Conservation (phyloP, 2,888 invertebrate genomes). For the Acheta domesticus region DNA sequence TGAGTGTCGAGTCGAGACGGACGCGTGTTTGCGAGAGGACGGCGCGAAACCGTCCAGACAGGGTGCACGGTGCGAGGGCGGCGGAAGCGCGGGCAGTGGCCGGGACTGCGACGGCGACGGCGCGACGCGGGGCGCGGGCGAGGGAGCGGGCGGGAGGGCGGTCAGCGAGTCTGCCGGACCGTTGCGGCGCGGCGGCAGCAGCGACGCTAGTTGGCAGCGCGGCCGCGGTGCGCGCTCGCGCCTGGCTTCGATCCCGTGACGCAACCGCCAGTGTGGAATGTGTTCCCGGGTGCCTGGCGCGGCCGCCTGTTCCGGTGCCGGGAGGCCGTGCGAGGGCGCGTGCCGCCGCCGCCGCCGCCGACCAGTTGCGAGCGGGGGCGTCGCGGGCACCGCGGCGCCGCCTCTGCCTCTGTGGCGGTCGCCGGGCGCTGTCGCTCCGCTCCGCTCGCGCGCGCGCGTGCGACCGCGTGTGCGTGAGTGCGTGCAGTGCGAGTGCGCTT, state of each 20-base stretch:
- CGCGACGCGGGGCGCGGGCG: neutral
- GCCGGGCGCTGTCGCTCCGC: too few species aligned
- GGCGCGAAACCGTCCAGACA: too few species aligned
- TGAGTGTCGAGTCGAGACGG: too few species aligned
- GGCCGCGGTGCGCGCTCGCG: neutral
- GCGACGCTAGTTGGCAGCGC: neutral
- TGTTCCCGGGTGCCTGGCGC: neutral
- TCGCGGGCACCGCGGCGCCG: too few species aligned
- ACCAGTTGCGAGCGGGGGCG: neutral
- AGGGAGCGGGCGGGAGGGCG: neutral
- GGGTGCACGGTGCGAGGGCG: neutral
- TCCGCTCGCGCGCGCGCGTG: neutral
- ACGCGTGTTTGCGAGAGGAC: too few species aligned
- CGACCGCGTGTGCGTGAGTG: neutral
- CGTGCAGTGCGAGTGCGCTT: neutral
- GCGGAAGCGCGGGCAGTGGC: neutral
- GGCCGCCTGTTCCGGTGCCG: neutral
- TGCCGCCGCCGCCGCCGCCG: neutral
- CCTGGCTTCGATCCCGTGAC: constrained; percentile 8
- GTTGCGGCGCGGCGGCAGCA: neutral
- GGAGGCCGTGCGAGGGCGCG: neutral
- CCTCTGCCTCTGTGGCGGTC: too few species aligned
- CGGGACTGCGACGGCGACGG: too few species aligned
- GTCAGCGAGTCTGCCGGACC: neutral
- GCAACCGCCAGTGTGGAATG: constrained; percentile 18